Evolutionary conservation across 1,140 invertebrate genomes (phyloP), one percentile per base, ranked within the genome.

Genomic region (roundworm (Caenorhabditis elegans)): DNA sequence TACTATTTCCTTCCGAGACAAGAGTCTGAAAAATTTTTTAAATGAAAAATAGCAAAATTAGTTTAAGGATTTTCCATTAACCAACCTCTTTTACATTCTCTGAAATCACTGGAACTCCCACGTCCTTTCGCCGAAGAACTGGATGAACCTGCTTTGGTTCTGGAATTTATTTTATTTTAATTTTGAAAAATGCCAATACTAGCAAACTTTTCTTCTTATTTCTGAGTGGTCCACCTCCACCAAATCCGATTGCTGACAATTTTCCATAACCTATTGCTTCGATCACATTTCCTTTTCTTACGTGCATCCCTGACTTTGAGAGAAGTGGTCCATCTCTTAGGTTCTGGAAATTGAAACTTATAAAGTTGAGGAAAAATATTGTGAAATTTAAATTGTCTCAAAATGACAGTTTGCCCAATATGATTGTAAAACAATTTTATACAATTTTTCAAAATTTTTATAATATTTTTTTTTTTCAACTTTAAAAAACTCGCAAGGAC

Each of bases 321-420:
- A 81, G n/a, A 2, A 81, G 31, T 10, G 79, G 79, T 13, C 79
- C 79, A 53, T 81, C 79, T 39, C 10, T 46, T 3, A 81, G 47
- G 11, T 81, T 60, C 79, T 81, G 17, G 15, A 76, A 79, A 43
- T 5, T 43, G 6, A 48, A 77, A 24, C 2, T 43, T 15, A 43
- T 15, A n/a, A n/a, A 8, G 39, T 43, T 43, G 15, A 43, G 39
- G 39, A n/a, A n/a, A n/a, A n/a, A n/a, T n/a, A n/a, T n/a, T n/a
- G n/a, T n/a, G n/a, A n/a, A n/a, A n/a, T n/a, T n/a, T n/a, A n/a
- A n/a, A n/a, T n/a, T n/a, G n/a, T n/a, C n/a, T n/a, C n/a, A n/a
- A n/a, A n/a, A n/a, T n/a, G n/a, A n/a, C n/a, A n/a, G n/a, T n/a
- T n/a, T n/a, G n/a, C n/a, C n/a, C n/a, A n/a, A n/a, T n/a, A n/a